Percentiles rank a stretch among this genome's conserved stretches.
Conservation (phyloP, 2,113 vertebrate genomes). For the Channa argus region DNA sequence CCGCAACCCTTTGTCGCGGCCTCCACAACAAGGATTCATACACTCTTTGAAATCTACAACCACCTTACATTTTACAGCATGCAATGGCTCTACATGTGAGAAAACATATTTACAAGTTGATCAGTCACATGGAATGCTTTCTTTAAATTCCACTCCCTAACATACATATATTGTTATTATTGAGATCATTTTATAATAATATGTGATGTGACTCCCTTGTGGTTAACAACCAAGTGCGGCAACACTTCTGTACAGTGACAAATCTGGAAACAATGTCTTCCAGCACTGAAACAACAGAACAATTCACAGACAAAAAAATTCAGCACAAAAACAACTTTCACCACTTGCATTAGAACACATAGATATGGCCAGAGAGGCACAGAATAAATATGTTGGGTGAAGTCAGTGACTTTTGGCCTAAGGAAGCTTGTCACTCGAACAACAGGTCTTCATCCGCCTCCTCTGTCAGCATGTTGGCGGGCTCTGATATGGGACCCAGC, state of each 20-base stretch:
- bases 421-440: slow-evolving; percentile 86
- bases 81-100: slow-evolving; percentile 47
- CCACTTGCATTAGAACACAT: slow-evolving; percentile 54
- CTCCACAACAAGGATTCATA: slow-evolving; percentile 42
- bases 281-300: slow-evolving; percentile 56
- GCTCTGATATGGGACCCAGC: slow-evolving; percentile 85
- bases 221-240: slow-evolving; percentile 18
- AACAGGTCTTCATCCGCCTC: slow-evolving; percentile 95
- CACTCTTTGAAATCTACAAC: slow-evolving; percentile 54
- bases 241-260: slow-evolving; percentile 50
- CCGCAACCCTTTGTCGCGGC: slow-evolving; percentile 13
- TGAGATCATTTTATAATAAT: neutral
- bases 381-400: slow-evolving; percentile 80
- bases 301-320: slow-evolving; percentile 58
- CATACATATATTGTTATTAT: slow-evolving; percentile 31
- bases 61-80: slow-evolving; percentile 63
- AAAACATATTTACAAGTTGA: slow-evolving; percentile 54
- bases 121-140: slow-evolving; percentile 43
- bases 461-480: slow-evolving; percentile 91
- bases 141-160: slow-evolving; percentile 33
- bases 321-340: slow-evolving; percentile 53
- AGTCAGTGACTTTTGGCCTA: neutral
- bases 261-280: slow-evolving; percentile 18
- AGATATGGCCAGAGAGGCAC: slow-evolving; percentile 68
- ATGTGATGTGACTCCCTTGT: slow-evolving; percentile 10